Percentiles rank a stretch among this genome's conserved stretches.
phyloP scores from a whole-genome alignment of 2,888 invertebrate species.

The Noctua fimbriata region DNA sequence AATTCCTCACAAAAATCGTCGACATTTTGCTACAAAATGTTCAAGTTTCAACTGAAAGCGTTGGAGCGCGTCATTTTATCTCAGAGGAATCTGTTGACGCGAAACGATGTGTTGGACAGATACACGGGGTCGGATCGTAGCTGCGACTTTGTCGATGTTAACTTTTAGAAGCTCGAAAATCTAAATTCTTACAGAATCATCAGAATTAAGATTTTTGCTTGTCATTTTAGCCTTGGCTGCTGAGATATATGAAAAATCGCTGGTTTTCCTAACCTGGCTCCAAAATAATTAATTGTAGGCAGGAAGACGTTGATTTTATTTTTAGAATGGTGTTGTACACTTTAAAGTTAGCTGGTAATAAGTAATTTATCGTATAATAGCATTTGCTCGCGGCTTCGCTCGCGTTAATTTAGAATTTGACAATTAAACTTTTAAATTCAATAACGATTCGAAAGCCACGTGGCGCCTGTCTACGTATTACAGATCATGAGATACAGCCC shows the following conservation, averaged over 20 bases:
- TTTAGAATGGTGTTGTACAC: neutral
- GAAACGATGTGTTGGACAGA: constrained; percentile 28
- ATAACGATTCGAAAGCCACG: too few species aligned
- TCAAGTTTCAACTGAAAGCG: neutral
- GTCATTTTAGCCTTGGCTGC: neutral
- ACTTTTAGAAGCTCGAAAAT: neutral
- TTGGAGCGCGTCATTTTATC: constrained; percentile 29
- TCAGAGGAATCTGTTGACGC: constrained; percentile 24
- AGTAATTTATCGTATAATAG: neutral
- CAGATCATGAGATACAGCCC: too few species aligned
- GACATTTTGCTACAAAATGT: neutral
- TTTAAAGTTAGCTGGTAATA: neutral
- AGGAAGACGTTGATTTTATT: neutral
- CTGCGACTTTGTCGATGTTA: neutral
- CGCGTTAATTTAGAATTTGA: too few species aligned
- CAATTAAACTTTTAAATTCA: too few species aligned
- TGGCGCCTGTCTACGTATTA: too few species aligned
- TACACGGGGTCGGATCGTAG: constrained; percentile 31
- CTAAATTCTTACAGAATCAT: neutral
- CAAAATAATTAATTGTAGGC: neutral
- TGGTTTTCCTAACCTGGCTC: neutral
- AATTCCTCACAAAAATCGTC: neutral
- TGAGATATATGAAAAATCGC: neutral
- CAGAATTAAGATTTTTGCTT: neutral
- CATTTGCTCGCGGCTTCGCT: too few species aligned